Conservation (phyloP, 2,797 vertebrate species). For the Sebastes dallii region DNA sequence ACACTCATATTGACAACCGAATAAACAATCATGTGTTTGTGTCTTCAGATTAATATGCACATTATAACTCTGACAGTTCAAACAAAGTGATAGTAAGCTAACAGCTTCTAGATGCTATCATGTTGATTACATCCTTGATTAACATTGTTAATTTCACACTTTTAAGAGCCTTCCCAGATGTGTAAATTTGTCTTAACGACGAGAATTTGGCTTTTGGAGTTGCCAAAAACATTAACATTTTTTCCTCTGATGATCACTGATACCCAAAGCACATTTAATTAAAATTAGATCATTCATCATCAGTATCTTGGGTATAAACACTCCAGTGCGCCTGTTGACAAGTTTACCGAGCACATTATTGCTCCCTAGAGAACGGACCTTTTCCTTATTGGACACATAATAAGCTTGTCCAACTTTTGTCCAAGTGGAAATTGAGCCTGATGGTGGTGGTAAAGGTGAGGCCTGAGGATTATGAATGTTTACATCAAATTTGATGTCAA, state of each 20-base stretch:
- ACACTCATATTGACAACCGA: background rate
- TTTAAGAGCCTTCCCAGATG: background rate
- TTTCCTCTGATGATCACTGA: background rate
- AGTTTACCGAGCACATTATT: background rate
- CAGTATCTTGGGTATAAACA: background rate
- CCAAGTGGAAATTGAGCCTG: background rate
- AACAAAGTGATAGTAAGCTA: background rate
- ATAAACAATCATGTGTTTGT: background rate
- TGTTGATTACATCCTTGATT: background rate
- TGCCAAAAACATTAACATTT: background rate
- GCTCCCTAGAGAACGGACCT: background rate
- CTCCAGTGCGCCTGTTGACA: background rate
- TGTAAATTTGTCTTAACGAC: background rate
- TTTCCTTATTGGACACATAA: background rate
- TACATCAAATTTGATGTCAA: background rate
- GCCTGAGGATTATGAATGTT: background rate
- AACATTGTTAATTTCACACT: background rate
- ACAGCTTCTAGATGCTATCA: background rate
- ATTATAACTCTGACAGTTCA: background rate
- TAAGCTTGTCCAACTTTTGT: background rate
- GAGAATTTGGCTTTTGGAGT: background rate
- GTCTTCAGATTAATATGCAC: background rate
- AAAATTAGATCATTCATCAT: background rate
- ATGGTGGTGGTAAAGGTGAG: background rate
- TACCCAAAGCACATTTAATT: background rate